Base-by-base conservation (phyloP, 2,888 invertebrate species). In the Nomada lathburiana region DNA sequence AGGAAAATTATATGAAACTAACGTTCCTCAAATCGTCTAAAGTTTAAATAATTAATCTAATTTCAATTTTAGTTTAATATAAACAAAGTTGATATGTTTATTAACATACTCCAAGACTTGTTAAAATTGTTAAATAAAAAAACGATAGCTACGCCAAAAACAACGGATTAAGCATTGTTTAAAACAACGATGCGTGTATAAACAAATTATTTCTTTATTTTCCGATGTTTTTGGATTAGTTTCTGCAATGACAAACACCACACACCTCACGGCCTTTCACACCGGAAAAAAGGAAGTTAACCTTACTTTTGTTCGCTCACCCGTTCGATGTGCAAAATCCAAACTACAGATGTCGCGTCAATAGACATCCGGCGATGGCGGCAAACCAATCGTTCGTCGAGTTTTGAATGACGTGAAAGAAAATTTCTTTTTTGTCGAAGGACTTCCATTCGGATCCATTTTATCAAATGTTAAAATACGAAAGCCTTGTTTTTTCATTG, bases 221-320 rank as follows among this genome's bases (percentile, higher is more conserved):
- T 81, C 67, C 80, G 93, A 93, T 93, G 92, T 89, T 90, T 84
- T 70, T 76, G 81, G 93, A 93, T 93, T 92, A 91, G 71, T 86
- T 85, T 86, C 60, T 44, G 62, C 44, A 65, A 77, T 86, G 74
- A 72, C 63, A 80, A 84, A 64, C 68, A 79, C 87, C 89, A 92
- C 91, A 82, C 87, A 93, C 92, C 93, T 93, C 85, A 85, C 91
- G 89, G 89, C 78, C 89, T 87, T 85, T 82, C 86, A 72, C 86
- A 89, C 90, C 91, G 89, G 85, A 89, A 90, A 90, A 92, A 92
- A 90, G 90, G 89, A 92, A 87, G 85, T 88, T 89, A 87, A 90
- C 89, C 88, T 82, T 63, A 85, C 85, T 87, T 85, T 83, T 26
- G 36, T 26, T 44, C 23, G 16, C 2, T 23, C 42, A 60, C 50